Evolutionary conservation across 2,113 vertebrate species (phyloP), one percentile per base, ranked within the genome.

Genomic region (Petrocephalus zakoni): DNA sequence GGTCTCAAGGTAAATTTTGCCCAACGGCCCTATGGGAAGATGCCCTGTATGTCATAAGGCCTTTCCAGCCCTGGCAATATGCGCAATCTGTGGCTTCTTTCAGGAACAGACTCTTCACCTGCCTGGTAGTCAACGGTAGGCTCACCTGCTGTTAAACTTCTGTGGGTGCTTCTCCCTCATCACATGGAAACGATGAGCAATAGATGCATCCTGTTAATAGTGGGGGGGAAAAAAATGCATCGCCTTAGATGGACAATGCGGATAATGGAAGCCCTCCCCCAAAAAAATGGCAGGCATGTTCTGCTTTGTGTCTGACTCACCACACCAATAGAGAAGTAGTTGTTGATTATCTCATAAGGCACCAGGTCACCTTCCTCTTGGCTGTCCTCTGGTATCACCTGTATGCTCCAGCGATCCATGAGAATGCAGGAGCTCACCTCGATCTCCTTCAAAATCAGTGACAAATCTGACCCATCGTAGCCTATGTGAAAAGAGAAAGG

Each of bases 241-340:
- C 53, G 13, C 58, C 25, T 19, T 29, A 64, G 19, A 58, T n/a
- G 78, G 55, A n/a, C 37, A 61, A n/a, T 83, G 21, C 0, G 37
- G 17, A 52, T 42, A 37, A 3, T 55, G n/a, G 17, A 87, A 4
- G 21, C 46, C 29, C 7, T 15, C 42, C 42, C n/a, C n/a, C n/a
- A n/a, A 3, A 78, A 78, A 42, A n/a, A 55, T 13, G 8, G 47
- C 9, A 68, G 29, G 52, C 52, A 21, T 15, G 25, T 53, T 42
- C 29, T 21, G 25, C 10, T n/a, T 21, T 56, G 15, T 56, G 13
- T 13, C n/a, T 4, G 29, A 94, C 97, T 95, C 92, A 98, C 98
- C 94, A 99, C 97, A 88, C 98, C 98, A 0, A 99, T 97, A 75
- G 98, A 98, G 94, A 98, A 99, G 93, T 99, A 99, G 94, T 99